Evolutionary conservation across 2,797 vertebrate species (phyloP).

Genomic region (Propithecus perrieri): DNA sequence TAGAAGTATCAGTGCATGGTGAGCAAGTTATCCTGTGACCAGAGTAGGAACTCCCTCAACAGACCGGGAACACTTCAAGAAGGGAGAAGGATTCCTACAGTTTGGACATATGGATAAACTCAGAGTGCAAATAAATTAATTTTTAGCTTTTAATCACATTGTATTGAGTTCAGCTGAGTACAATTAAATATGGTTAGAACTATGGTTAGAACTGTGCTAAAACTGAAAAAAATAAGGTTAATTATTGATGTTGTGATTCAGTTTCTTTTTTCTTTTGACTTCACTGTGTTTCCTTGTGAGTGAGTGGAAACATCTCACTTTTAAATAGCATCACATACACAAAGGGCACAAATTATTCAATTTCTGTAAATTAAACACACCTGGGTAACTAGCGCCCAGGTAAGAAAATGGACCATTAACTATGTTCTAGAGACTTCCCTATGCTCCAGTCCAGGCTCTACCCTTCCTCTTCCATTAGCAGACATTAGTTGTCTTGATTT

Average conservation of each 20-base stretch:
- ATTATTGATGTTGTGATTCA: not conserved
- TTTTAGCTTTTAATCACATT: not conserved
- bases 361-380: not conserved
- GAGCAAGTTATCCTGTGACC: accelerated
- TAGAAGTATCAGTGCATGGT: no score
- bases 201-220: not conserved
- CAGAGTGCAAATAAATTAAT: not conserved
- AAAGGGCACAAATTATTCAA: not conserved
- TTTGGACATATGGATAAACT: not conserved
- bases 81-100: not conserved
- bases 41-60: not conserved
- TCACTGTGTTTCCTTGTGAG: not conserved
- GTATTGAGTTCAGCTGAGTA: not conserved
- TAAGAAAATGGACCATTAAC: not conserved
- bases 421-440: not conserved
- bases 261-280: not conserved
- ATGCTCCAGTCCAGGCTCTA: accelerated
- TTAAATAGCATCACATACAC: not conserved
- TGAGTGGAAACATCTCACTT: not conserved
- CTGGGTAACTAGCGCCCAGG: no score
- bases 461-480: accelerated
- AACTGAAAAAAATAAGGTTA: not conserved
- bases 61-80: not conserved
- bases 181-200: not conserved
- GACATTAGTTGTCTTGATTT: not conserved